Percentiles rank a stretch among this genome's conserved stretches.
phyloP scores from a whole-genome alignment of 2,797 vertebrate genomes.

The Cuniculus paca region DNA sequence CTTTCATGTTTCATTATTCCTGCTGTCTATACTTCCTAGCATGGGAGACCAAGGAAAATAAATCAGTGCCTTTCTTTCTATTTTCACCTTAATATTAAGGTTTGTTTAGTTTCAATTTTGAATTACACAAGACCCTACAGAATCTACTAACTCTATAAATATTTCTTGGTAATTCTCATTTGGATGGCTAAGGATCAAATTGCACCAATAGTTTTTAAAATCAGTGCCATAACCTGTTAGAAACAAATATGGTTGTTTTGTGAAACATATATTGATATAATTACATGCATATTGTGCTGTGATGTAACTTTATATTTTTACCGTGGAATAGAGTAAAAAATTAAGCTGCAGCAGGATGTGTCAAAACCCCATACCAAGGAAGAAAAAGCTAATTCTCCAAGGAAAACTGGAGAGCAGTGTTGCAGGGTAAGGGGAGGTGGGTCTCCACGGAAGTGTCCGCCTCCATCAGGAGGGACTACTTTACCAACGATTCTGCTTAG shows the following conservation, averaged over 20 bases:
- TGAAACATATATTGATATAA: neutral
- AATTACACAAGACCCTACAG: neutral
- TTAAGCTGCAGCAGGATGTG: neutral
- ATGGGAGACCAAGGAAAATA: neutral
- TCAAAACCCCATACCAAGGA: neutral
- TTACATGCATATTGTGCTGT: neutral
- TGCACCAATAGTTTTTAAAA: conserved; percentile 2
- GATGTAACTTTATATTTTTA: neutral
- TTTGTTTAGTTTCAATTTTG: neutral
- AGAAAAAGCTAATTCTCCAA: neutral
- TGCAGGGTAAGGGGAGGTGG: neutral
- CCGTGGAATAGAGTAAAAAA: neutral
- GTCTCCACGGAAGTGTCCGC: neutral
- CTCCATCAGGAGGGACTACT: neutral
- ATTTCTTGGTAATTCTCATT: neutral
- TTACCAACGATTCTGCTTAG: conserved; percentile 32
- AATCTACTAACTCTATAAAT: neutral
- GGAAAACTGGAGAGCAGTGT: neutral
- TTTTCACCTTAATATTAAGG: neutral
- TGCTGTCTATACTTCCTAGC: neutral
- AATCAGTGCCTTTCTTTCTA: neutral
- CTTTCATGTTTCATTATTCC: neutral
- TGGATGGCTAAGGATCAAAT: neutral
- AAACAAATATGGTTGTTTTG: neutral
- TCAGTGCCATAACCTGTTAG: neutral